Percentiles rank a stretch among this genome's conserved stretches.
These are phyloP conservation scores for Balearica regulorum DNA, from an alignment of 2,797 vertebrate species.

Conservation along the genomic window DNA sequence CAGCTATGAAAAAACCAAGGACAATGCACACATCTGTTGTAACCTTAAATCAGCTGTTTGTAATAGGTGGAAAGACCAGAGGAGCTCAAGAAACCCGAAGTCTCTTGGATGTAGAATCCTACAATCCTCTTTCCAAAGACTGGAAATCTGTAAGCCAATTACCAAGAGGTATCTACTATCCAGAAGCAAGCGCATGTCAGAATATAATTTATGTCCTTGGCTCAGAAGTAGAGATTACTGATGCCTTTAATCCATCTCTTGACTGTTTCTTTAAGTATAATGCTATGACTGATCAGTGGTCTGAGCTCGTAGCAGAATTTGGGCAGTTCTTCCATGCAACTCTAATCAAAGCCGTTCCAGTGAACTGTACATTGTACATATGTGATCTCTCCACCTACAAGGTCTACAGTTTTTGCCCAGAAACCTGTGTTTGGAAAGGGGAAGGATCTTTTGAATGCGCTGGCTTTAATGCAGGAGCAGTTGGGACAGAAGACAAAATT, in stretches of 20 bases:
- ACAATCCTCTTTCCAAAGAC: slow-evolving; percentile 83
- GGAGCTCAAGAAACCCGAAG: slow-evolving; percentile 80
- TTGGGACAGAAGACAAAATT: slow-evolving; percentile 90
- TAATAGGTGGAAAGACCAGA: slow-evolving; percentile 89
- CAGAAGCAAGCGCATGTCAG: slow-evolving; percentile 89
- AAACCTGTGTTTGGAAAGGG: slow-evolving; percentile 91
- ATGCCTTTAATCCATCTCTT: slow-evolving; percentile 93
- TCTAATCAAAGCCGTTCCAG: slow-evolving; percentile 90
- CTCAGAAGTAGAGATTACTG: slow-evolving; percentile 90
- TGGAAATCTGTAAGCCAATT: slow-evolving; percentile 88
- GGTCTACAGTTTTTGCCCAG: slow-evolving; percentile 95
- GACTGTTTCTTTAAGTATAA: slow-evolving; percentile 96
- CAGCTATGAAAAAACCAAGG: slow-evolving; percentile 87
- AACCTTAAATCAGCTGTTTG: slow-evolving; percentile 85
- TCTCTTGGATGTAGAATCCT: slow-evolving; percentile 91
- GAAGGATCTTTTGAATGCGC: slow-evolving; percentile 96
- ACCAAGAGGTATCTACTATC: slow-evolving; percentile 91
- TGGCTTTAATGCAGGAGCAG: slow-evolving; percentile 95
- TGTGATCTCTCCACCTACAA: slow-evolving; percentile 98
- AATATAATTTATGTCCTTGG: slow-evolving; percentile 91
- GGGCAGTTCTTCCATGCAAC: slow-evolving; percentile 96
- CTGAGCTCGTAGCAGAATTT: slow-evolving; percentile 91
- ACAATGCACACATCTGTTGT: slow-evolving; percentile 92
- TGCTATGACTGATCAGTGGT: slow-evolving; percentile 88
- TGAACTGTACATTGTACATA: slow-evolving; percentile 87